These are phyloP conservation scores for Lasioglossum albipes DNA, from an alignment of 1,140 invertebrate genomes.

Conservation along the genomic window DNA sequence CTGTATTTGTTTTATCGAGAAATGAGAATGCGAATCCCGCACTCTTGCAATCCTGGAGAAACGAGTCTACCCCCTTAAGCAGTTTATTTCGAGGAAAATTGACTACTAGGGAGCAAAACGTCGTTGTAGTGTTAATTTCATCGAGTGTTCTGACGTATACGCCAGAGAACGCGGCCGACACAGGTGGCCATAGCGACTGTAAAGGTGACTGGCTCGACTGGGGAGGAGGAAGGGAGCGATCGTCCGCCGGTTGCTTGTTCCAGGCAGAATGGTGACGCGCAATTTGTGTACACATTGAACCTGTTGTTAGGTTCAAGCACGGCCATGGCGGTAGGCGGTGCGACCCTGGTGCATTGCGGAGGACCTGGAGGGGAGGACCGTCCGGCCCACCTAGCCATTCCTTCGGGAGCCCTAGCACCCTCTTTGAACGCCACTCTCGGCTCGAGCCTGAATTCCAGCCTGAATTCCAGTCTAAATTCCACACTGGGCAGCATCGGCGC, in stretches of 20 bases:
- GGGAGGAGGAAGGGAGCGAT: conserved; percentile 17
- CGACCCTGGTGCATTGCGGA: conserved; percentile 75
- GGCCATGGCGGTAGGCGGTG: conserved; percentile 81
- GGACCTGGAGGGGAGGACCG: conserved; percentile 77
- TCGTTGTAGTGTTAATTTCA: too few relatives aligned
- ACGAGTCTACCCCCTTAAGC: too few relatives aligned
- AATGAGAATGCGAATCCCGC: too few relatives aligned
- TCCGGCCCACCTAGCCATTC: conserved; percentile 79
- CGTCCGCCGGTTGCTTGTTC: conserved; percentile 7
- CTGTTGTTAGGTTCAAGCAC: conserved; percentile 81
- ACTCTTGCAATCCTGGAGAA: too few relatives aligned
- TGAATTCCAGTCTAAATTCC: conserved; percentile 80
- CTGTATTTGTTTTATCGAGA: too few relatives aligned
- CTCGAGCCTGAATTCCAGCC: conserved; percentile 77
- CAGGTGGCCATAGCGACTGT: too few relatives aligned
- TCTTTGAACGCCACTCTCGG: conserved; percentile 77
- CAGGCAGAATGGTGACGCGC: background rate
- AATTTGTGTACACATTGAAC: conserved; percentile 35
- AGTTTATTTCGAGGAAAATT: too few relatives aligned
- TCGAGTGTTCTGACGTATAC: too few relatives aligned
- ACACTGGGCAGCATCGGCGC: conserved; percentile 75
- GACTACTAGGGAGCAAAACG: too few relatives aligned
- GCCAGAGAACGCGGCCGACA: too few relatives aligned
- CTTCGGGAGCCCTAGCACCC: conserved; percentile 77
- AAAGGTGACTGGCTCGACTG: background rate